Evolutionary conservation across 2,888 invertebrate genomes (phyloP), one percentile per base, ranked within the genome.

Genomic region (Mesorhabditis sp.): DNA sequence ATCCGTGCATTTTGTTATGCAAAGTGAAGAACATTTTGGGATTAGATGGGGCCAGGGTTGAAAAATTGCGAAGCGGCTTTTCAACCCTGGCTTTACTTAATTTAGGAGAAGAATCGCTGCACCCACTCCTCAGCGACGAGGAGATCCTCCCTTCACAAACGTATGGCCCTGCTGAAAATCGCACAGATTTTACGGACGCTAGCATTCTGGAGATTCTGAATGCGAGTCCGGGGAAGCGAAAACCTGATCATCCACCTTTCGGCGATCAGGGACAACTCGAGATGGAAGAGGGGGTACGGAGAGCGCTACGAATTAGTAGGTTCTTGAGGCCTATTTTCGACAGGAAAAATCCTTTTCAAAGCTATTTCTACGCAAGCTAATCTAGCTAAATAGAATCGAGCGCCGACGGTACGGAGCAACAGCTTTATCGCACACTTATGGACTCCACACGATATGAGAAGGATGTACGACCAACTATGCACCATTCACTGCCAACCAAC

Each of bases 401-500:
- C 45, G 83, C 82, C 10, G 82, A 82, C 67, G 76, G 80, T 43
- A 83, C 82, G 10, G 84, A 84, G 69, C 84, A 84, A 65, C 70
- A 71, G 7, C 72, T 84, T 50, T 84, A 85, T 68, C 75, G 79
- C 63, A 77, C 78, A 13, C 74, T 83, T 5, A 70, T 84, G 4
- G 78, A 83, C 62, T 80, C 81, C n/a, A 67, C 45, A 1, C 72
- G 75, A 15, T 93, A 93, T 87, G 92, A 92, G 84, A 90, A 92
- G 6, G 91, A 91, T 0, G 86, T 87, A 28, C 77, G 92, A 61
- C 92, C 93, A 0, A 92, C 91, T 4, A 90, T 90, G 83, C 92
- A 92, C 87, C 91, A 92, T 61, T 90, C 91, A 0, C 89, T 90
- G 72, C 91, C 92, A 0, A 89, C 92, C 42, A 89, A 91, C 72